Conservation (phyloP, 2,113 vertebrate genomes). For the Taxidea taxus region DNA sequence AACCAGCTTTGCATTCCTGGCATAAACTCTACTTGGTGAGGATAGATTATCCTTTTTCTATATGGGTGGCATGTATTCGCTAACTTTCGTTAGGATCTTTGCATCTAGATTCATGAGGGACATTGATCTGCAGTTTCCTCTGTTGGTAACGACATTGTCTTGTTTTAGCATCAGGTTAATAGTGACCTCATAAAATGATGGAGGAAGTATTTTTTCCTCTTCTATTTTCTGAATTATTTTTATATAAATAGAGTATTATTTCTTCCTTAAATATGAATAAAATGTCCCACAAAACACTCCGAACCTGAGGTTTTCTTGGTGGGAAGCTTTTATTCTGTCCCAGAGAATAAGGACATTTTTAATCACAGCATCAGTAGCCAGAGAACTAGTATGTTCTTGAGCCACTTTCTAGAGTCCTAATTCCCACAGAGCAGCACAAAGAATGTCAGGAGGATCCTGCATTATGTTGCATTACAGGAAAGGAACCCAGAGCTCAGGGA, state of each 20-base stretch:
- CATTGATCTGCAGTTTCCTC: not conserved
- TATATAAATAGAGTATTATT: not conserved
- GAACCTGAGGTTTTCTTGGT: not conserved
- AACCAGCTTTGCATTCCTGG: not conserved
- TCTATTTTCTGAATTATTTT: not conserved
- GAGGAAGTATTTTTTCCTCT: not conserved
- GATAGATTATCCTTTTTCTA: not conserved
- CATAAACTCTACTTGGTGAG: not conserved
- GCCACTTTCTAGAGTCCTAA: not conserved
- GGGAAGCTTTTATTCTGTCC: not conserved
- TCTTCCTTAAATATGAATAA: not conserved
- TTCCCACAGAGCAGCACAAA: not conserved
- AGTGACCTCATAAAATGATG: not conserved
- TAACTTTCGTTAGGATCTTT: not conserved
- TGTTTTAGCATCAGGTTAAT: not conserved
- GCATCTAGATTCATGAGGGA: not conserved
- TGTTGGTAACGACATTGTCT: not conserved
- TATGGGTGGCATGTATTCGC: not conserved
- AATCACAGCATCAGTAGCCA: not conserved
- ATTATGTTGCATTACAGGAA: not conserved
- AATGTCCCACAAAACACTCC: not conserved
- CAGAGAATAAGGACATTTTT: not conserved
- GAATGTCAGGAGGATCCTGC: not conserved
- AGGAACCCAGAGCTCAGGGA: not conserved
- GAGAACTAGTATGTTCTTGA: not conserved